Percentiles rank a stretch among this genome's conserved stretches.
These are phyloP conservation scores for Percopsis omiscomaycus DNA, from an alignment of 2,797 vertebrate genomes.

Conservation along the genomic window DNA sequence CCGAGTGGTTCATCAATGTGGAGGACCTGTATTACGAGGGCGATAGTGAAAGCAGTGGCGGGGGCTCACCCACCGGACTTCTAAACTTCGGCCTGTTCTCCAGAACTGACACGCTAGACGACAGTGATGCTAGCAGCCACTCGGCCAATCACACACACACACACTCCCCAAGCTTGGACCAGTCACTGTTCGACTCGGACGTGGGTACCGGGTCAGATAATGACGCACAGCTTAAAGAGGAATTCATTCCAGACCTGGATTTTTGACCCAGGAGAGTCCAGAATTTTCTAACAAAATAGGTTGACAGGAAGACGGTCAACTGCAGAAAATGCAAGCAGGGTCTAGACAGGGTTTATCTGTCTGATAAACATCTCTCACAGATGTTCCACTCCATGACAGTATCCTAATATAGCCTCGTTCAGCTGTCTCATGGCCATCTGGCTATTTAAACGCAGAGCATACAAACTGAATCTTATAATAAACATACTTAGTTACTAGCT, in stretches of 20 bases:
- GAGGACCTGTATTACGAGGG: constrained; percentile 89
- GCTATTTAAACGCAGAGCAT: constrained; percentile 57
- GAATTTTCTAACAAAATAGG: not conserved
- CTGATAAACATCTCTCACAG: constrained; percentile 27
- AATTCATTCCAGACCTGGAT: constrained; percentile 60
- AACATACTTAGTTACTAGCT: constrained; percentile 30
- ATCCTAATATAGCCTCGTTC: constrained; percentile 3
- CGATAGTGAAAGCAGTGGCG: constrained; percentile 84
- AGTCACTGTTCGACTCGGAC: constrained; percentile 92
- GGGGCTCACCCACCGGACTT: constrained; percentile 76
- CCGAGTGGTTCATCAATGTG: constrained; percentile 92
- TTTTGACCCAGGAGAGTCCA: constrained; percentile 48
- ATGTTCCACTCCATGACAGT: constrained; percentile 30
- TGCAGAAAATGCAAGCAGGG: constrained; percentile 6
- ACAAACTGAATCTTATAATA: constrained; percentile 45
- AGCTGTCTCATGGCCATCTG: constrained; percentile 36
- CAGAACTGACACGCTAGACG: constrained; percentile 92
- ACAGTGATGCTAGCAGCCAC: constrained; percentile 84
- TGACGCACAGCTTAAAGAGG: constrained; percentile 83
- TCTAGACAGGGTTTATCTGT: constrained; percentile 9
- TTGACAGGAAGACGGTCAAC: constrained; percentile 12
- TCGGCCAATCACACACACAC: constrained; percentile 48
- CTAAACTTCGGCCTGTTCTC: constrained; percentile 91
- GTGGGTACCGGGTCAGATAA: constrained; percentile 89
- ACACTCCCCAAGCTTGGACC: constrained; percentile 80